Conservation (phyloP, 2,113 vertebrate genomes). For the Pungitius pungitius region DNA sequence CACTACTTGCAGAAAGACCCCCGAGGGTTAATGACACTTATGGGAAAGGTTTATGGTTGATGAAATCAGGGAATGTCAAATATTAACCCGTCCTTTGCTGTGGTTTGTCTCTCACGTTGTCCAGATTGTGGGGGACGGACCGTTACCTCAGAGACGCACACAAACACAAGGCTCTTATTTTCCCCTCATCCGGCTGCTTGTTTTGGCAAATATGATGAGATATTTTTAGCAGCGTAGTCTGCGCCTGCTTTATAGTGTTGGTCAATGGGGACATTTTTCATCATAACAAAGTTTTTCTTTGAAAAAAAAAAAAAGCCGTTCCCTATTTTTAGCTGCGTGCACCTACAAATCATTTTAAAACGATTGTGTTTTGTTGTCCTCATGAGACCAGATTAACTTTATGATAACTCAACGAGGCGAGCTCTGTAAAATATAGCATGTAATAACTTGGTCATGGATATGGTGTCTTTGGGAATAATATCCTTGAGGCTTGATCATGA, state of each 20-base stretch:
- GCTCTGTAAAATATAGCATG: not conserved
- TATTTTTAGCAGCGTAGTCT: slow-evolving; percentile 73
- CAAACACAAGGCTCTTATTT: slow-evolving; percentile 4
- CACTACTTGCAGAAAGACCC: slow-evolving; percentile 45
- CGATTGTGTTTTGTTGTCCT: not conserved
- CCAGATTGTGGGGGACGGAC: slow-evolving; percentile 44
- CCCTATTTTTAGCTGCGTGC: not conserved
- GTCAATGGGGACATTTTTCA: slow-evolving; percentile 33
- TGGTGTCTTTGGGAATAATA: not conserved
- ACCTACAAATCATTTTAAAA: not conserved
- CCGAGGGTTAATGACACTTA: slow-evolving; percentile 67
- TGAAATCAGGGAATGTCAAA: slow-evolving; percentile 77
- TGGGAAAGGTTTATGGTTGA: slow-evolving; percentile 74
- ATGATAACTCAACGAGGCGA: not conserved
- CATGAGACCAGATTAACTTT: not conserved
- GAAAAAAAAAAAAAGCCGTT: too few species aligned
- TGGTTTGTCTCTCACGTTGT: slow-evolving; percentile 26
- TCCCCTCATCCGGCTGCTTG: slow-evolving; percentile 50
- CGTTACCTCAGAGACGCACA: slow-evolving; percentile 24
- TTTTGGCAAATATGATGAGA: slow-evolving; percentile 59
- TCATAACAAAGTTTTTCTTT: not conserved
- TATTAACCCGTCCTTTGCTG: slow-evolving; percentile 37
- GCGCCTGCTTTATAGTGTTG: slow-evolving; percentile 45
- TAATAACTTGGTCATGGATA: not conserved
- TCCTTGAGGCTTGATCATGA: not conserved